Evolutionary conservation across 2,113 vertebrate species (phyloP).

Genomic region (Sapajus apella): DNA sequence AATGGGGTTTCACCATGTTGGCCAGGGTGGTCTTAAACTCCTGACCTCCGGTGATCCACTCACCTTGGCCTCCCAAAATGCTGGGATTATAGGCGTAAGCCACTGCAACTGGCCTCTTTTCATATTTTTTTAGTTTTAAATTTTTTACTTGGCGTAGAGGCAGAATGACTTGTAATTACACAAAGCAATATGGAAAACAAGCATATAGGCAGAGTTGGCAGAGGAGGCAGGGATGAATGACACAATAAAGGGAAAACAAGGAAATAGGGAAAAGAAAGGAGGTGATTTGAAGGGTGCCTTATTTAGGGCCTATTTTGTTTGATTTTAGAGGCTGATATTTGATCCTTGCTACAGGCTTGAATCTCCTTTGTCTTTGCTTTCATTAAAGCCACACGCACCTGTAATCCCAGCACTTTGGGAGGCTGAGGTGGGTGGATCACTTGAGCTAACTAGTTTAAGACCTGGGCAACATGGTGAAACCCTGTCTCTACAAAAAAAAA

Average conservation of each 20-base stretch:
- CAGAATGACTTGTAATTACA: background rate
- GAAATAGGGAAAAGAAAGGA: background rate
- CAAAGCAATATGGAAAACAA: background rate
- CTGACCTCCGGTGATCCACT: too few species aligned
- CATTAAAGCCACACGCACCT: background rate
- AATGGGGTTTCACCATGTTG: too few species aligned
- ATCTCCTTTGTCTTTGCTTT: background rate
- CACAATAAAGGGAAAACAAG: background rate
- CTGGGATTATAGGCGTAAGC: too few species aligned
- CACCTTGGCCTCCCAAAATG: too few species aligned
- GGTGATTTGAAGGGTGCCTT: background rate
- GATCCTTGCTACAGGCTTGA: background rate
- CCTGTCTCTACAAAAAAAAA: too few species aligned
- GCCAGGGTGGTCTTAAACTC: too few species aligned
- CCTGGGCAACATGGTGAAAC: too few species aligned
- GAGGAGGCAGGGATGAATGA: background rate
- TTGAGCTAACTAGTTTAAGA: too few species aligned
- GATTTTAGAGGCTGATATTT: background rate
- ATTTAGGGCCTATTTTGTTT: background rate
- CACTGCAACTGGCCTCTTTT: background rate
- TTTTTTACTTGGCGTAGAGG: conserved; percentile 18
- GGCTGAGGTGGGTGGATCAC: too few species aligned
- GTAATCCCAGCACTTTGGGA: too few species aligned
- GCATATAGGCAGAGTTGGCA: background rate
- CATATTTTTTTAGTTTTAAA: conserved; percentile 14